These are phyloP conservation scores for Aphelinus atriplicis DNA, from an alignment of 1,140 invertebrate species.

Conservation along the genomic window DNA sequence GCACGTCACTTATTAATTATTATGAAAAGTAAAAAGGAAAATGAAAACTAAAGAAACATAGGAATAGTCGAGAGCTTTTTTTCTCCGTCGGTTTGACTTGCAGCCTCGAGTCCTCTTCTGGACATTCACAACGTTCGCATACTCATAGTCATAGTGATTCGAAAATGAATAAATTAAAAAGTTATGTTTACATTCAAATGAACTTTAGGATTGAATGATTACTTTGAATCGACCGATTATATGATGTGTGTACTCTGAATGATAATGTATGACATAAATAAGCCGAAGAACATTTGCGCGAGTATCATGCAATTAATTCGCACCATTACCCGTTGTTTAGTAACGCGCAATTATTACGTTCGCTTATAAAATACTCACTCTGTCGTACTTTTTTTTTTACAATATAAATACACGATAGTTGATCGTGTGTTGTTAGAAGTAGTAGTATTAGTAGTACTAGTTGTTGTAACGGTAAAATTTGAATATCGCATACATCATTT, in stretches of 20 bases:
- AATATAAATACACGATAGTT: too few relatives aligned
- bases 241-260: too few relatives aligned
- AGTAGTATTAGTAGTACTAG: not conserved
- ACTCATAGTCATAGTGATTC: conserved; percentile 30
- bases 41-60: conserved; percentile 32
- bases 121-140: conserved; percentile 34
- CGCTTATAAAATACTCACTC: too few relatives aligned
- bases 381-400: too few relatives aligned
- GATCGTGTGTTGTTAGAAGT: too few relatives aligned
- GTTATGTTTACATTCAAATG: conserved; percentile 32
- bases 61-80: conserved; percentile 28
- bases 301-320: too few relatives aligned
- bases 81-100: conserved; percentile 29
- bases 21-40: conserved; percentile 29
- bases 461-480: conserved; percentile 21
- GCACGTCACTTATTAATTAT: conserved; percentile 33
- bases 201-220: conserved; percentile 28
- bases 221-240: not conserved
- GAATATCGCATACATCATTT: conserved; percentile 26
- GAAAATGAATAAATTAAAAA: conserved; percentile 32
- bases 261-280: too few relatives aligned
- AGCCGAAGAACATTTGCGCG: too few relatives aligned
- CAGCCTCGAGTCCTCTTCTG: conserved; percentile 25
- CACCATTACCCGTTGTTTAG: too few relatives aligned
- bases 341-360: too few relatives aligned